Conservation (phyloP, 2,113 vertebrate genomes). For the Micromys minutus region DNA sequence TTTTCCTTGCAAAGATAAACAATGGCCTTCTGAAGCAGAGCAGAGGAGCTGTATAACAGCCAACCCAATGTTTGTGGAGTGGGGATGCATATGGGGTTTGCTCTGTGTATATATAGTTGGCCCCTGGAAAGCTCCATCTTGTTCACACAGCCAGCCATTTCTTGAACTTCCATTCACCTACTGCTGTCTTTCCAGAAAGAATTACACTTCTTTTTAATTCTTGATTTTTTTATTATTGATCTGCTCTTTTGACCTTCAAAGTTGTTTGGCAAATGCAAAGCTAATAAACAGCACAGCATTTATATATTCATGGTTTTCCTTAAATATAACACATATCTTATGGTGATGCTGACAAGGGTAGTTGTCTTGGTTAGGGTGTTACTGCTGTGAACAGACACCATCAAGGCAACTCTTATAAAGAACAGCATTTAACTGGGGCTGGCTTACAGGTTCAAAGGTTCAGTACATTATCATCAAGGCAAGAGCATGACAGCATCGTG, state of each 20-base stretch:
- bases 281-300: not conserved
- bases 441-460: too few species aligned
- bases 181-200: not conserved
- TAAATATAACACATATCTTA: not conserved
- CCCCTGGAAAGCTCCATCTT: constrained; percentile 28
- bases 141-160: not conserved
- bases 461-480: too few species aligned
- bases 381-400: too few species aligned
- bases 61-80: constrained; percentile 39
- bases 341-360: not conserved
- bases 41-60: constrained; percentile 35
- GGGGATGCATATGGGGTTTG: not conserved
- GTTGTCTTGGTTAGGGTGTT: too few species aligned
- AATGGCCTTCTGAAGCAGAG: constrained; percentile 69
- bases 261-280: not conserved
- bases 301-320: not conserved
- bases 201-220: not conserved
- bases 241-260: constrained; percentile 52
- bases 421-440: too few species aligned
- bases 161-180: not conserved
- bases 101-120: not conserved
- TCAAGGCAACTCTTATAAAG: too few species aligned
- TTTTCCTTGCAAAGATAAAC: constrained; percentile 80
- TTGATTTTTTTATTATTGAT: constrained; percentile 13
- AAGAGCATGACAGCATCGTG: too few species aligned